Conservation (phyloP, 1,140 invertebrate species). For the Bradysia coprophila region DNA sequence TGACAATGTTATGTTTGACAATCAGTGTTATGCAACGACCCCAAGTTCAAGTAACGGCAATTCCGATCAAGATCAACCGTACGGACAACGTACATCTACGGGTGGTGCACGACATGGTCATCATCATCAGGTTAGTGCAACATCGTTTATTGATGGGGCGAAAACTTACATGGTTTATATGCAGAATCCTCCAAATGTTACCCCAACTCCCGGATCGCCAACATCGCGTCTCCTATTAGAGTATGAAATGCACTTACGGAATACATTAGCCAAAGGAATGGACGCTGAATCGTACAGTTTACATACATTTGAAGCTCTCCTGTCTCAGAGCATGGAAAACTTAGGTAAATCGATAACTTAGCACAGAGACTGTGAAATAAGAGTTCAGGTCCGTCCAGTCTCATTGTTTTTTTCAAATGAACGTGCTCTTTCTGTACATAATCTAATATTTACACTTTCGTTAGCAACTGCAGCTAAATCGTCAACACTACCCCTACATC, state of each 20-base stretch:
- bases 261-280: constrained; percentile 86
- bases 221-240: constrained; percentile 72
- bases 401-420: too few species aligned
- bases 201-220: constrained; percentile 66
- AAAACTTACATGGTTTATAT: background rate
- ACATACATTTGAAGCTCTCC: constrained; percentile 80
- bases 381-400: too few species aligned
- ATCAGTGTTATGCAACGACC: constrained; percentile 83
- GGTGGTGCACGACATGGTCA: constrained; percentile 28
- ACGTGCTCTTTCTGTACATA: too few species aligned
- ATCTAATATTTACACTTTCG: too few species aligned
- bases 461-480: constrained; percentile 35
- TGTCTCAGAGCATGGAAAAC: constrained; percentile 90
- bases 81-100: constrained; percentile 35
- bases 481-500: constrained; percentile 53
- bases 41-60: constrained; percentile 80
- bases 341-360: constrained; percentile 57
- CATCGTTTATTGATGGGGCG: background rate
- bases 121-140: constrained; percentile 24
- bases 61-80: constrained; percentile 62
- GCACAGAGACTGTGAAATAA: too few species aligned
- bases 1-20: constrained; percentile 83
- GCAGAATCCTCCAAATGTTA: constrained; percentile 31
- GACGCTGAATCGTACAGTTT: constrained; percentile 87
- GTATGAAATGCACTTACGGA: constrained; percentile 88